These are phyloP conservation scores for Arrhamphus sclerolepis DNA, from an alignment of 2,797 vertebrate species.

Conservation along the genomic window DNA sequence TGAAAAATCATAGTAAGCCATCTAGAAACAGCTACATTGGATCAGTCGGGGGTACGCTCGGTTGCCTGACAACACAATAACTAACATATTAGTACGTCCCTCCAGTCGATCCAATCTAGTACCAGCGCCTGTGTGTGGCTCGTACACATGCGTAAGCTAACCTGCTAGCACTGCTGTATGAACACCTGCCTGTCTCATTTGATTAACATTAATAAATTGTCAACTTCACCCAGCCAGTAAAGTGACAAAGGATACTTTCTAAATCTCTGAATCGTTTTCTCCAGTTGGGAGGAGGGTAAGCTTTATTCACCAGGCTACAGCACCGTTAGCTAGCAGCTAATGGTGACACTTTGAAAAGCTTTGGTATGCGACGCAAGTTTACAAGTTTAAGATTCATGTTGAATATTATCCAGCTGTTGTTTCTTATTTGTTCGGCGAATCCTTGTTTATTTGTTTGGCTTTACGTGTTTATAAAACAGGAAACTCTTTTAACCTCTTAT, in stretches of 20 bases:
- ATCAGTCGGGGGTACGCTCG: background rate
- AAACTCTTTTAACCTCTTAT: background rate
- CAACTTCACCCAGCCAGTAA: background rate
- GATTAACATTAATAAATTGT: background rate
- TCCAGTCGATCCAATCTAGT: background rate
- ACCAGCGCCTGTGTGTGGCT: slow-evolving; percentile 31
- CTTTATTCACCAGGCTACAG: slow-evolving; percentile 1
- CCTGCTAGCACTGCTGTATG: slow-evolving; percentile 25
- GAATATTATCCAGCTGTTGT: background rate
- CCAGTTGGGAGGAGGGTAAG: slow-evolving; percentile 32
- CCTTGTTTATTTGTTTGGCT: rapidly evolving
- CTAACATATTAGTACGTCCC: background rate
- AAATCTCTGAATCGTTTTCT: background rate
- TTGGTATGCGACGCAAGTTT: slow-evolving; percentile 6
- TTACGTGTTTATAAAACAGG: background rate
- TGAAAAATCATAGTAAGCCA: slow-evolving; percentile 46
- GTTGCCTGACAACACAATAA: slow-evolving; percentile 16
- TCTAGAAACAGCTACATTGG: background rate
- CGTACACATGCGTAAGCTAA: slow-evolving; percentile 63
- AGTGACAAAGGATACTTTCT: rapidly evolving
- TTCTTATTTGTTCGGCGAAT: background rate
- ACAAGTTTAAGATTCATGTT: slow-evolving; percentile 16
- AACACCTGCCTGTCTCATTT: background rate
- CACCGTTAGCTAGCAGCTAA: slow-evolving; percentile 42
- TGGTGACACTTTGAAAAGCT: slow-evolving; percentile 1